A percentile compares a stretch with the other conserved stretches of the same genome.
These are phyloP conservation scores for Chymomyza procnemis DNA, from an alignment of 2,888 invertebrate species.

Conservation along the genomic window DNA sequence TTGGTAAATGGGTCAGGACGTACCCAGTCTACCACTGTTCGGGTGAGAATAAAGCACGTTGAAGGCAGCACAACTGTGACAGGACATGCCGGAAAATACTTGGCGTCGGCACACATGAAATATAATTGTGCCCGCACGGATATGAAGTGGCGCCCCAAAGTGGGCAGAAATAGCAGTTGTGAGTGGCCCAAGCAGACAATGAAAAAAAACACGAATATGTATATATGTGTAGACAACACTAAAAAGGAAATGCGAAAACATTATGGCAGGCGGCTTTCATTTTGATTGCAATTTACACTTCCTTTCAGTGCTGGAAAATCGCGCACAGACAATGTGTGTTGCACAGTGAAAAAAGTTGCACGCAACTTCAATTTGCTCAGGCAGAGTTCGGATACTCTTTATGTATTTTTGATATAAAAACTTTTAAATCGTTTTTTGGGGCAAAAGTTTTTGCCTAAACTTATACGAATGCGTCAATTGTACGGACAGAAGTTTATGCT, in stretches of 20 bases:
- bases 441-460: not conserved
- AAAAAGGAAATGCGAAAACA: conserved; percentile 4
- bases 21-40: not conserved
- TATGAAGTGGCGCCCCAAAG: not conserved
- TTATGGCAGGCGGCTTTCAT: conserved; percentile 1
- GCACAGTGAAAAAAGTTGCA: not conserved
- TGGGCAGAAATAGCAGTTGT: not conserved
- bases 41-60: not conserved
- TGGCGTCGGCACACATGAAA: not conserved
- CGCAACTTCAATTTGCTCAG: not conserved
- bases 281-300: conserved; percentile 11
- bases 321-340: not conserved
- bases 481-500: too few relatives aligned
- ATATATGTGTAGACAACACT: not conserved
- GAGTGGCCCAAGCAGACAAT: not conserved
- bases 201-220: not conserved
- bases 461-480: too few relatives aligned
- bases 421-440: not conserved
- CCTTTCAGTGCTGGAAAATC: not conserved
- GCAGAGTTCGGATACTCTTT: not conserved
- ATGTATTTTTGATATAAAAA: not conserved
- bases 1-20: conserved; percentile 34
- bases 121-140: not conserved
- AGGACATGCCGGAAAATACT: not conserved
- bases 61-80: not conserved